Percentiles rank a stretch among this genome's conserved stretches.
Conservation (phyloP, 1,140 invertebrate species). For the Ceratina australensis region DNA sequence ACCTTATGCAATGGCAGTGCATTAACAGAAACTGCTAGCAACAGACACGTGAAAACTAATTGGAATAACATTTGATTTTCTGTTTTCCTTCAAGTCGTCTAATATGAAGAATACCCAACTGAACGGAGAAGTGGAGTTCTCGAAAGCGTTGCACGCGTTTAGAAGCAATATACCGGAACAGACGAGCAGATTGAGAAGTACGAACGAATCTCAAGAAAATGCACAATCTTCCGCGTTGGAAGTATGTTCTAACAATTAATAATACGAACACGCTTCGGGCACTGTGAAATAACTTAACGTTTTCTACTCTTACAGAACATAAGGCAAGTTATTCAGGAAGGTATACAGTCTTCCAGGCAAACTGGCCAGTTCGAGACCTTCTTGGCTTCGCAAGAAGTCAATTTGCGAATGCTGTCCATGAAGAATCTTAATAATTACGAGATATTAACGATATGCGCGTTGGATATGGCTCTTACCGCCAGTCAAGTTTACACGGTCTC, state of each 20-base stretch:
- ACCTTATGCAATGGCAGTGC: slow-evolving; percentile 59
- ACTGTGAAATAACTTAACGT: background rate
- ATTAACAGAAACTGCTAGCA: slow-evolving; percentile 38
- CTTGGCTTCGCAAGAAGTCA: slow-evolving; percentile 67
- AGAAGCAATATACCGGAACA: slow-evolving; percentile 61
- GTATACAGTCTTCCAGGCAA: slow-evolving; percentile 65
- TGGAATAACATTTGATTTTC: slow-evolving; percentile 15
- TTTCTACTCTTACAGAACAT: slow-evolving; percentile 64
- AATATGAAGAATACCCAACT: slow-evolving; percentile 66
- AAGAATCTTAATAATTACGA: slow-evolving; percentile 55
- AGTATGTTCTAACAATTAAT: slow-evolving; percentile 38
- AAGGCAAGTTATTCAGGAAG: slow-evolving; percentile 66
- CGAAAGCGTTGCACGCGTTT: slow-evolving; percentile 65
- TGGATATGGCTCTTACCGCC: slow-evolving; percentile 72
- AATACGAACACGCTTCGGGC: background rate
- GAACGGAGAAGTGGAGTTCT: slow-evolving; percentile 71
- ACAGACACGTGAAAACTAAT: slow-evolving; percentile 20
- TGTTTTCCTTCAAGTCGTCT: slow-evolving; percentile 64
- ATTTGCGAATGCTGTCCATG: slow-evolving; percentile 54
- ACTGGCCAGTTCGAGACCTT: slow-evolving; percentile 72
- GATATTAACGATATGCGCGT: slow-evolving; percentile 65
- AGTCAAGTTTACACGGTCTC: slow-evolving; percentile 55
- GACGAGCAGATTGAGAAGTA: slow-evolving; percentile 26
- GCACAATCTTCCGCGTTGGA: slow-evolving; percentile 59
- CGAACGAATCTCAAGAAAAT: slow-evolving; percentile 41